Conservation (phyloP, 2,888 invertebrate species). For the Sminthurides aquaticus region DNA sequence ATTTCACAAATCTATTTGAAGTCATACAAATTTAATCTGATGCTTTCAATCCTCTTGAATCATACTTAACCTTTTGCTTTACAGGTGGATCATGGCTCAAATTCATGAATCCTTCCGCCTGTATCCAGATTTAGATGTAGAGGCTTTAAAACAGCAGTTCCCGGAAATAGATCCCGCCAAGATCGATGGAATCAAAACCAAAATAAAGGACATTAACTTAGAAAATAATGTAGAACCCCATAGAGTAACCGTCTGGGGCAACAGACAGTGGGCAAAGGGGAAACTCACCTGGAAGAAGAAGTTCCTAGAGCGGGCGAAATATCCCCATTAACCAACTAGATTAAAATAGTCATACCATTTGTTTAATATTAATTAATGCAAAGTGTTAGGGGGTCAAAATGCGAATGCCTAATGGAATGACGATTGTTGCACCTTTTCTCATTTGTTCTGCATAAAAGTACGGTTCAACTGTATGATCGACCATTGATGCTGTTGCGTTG, state of each 20-base stretch:
- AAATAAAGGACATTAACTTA: constrained; percentile 3
- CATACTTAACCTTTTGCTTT: constrained; percentile 49
- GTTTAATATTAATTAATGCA: too few species aligned
- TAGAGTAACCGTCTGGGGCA: not conserved
- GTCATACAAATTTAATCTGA: constrained; percentile 10
- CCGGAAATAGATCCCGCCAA: constrained; percentile 59
- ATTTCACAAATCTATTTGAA: not conserved
- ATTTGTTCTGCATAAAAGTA: too few species aligned
- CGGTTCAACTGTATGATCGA: too few species aligned
- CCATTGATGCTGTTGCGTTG: too few species aligned
- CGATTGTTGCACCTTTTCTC: too few species aligned
- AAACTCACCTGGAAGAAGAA: not conserved
- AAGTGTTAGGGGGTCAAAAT: too few species aligned
- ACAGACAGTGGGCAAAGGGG: not conserved
- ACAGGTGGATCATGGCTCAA: constrained; percentile 44
- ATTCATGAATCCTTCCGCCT: constrained; percentile 48
- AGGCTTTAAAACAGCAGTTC: constrained; percentile 62
- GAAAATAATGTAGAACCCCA: constrained; percentile 18
- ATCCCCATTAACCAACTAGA: too few species aligned
- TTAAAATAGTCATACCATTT: too few species aligned
- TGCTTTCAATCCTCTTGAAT: constrained; percentile 50
- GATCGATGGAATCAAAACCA: constrained; percentile 57
- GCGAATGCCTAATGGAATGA: too few species aligned
- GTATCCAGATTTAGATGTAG: constrained; percentile 68
- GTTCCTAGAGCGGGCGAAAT: not conserved